These are phyloP conservation scores for Cladorhizidae sp. DNA, from an alignment of 37 sponge, comb jelly and placozoan genomes.

Conservation along the genomic window DNA sequence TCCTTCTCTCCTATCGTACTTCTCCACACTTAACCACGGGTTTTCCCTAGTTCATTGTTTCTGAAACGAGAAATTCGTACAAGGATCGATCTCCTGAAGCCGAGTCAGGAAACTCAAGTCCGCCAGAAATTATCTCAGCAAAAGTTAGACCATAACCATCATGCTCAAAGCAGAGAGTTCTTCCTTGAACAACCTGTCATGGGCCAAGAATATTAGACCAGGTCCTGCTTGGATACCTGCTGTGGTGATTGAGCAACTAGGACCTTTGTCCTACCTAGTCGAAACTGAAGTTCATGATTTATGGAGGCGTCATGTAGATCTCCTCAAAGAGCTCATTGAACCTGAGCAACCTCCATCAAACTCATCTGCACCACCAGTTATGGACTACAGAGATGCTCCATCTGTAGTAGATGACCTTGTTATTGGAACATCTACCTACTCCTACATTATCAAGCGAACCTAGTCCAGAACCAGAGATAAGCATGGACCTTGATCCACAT, in stretches of 20 bases:
- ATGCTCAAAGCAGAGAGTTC: constrained; percentile 4
- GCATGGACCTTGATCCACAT: neutral
- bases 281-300: neutral
- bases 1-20: constrained; percentile 38
- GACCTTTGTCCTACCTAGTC: constrained; percentile 19
- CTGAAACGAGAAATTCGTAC: constrained; percentile 14
- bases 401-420: neutral
- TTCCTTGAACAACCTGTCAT: constrained; percentile 35
- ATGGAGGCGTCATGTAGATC: constrained; percentile 27
- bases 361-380: neutral
- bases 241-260: neutral
- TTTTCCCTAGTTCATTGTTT: constrained; percentile 34
- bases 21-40: constrained; percentile 46
- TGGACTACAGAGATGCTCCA: neutral
- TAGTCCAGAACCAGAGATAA: too few relatives aligned
- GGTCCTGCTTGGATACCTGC: constrained; percentile 26
- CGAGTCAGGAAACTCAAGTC: constrained; percentile 22
- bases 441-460: too few relatives aligned
- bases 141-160: constrained; percentile 34
- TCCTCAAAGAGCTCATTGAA: neutral
- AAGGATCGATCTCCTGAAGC: constrained; percentile 25
- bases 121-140: constrained; percentile 7
- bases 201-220: constrained; percentile 14
- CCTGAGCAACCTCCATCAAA: neutral
- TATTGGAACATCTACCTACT: too few relatives aligned